Evolutionary conservation across 2,888 invertebrate genomes (phyloP), one percentile per base, ranked within the genome.

Genomic region (Pammene aurita): DNA sequence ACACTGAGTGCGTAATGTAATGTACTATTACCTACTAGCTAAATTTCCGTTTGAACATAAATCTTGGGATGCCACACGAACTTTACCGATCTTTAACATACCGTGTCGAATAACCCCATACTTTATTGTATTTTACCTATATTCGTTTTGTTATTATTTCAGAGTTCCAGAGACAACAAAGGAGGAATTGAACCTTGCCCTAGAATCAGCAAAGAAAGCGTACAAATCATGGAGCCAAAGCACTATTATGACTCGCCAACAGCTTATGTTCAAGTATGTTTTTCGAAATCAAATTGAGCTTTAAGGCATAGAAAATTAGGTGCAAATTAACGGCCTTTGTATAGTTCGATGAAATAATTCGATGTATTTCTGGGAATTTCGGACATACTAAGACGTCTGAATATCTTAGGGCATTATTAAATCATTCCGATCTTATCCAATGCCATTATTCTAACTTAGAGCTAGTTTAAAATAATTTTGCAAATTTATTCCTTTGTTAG

Each of bases 171-270:
- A 98, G 89, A 93, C 96, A 41, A 99, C 99, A 0, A 93, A 94
- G 79, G 94, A 93, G 7, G 99, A 99, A 93, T 96, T 99, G 96
- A 95, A 97, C 76, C 91, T 94, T 7, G 99, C 99, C 0, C 96
- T 98, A 46, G 95, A 95, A 66, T 95, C 97, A 7, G 96, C 97
- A 7, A 97, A 97, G 85, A 95, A 94, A 71, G 97, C 97, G 0
- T 95, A 92, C 79, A 93, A 93, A 79, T 94, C 95, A 72, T 99
- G 99, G 99, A 96, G 96, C 63, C 94, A 96, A 82, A 97, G 97
- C 14, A 98, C 99, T 2, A 95, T 99, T 44, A 93, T 99, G 74
- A 96, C 97, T 9, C 94, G 99, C 52, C 99, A 99, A 84, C 98
- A 98, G 87, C 94, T 97, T 44, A 97, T 98, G 97, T 96, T 98